phyloP scores from a whole-genome alignment of 2,888 invertebrate species.

The Cremastobaeus sp. region DNA sequence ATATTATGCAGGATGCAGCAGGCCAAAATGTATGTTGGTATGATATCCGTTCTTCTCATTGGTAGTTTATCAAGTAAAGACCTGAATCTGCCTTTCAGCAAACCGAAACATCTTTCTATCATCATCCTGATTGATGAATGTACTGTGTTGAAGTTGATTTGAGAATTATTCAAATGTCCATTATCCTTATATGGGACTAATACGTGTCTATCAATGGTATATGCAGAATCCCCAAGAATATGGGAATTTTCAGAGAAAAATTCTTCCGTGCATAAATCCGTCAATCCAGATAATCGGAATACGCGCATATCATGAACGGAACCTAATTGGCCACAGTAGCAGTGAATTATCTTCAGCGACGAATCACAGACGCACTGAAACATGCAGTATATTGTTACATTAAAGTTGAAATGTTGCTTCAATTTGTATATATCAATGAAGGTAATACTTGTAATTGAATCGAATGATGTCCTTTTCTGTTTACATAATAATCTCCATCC shows the following conservation, averaged over 20 bases:
- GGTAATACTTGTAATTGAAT: no score
- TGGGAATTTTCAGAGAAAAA: background rate
- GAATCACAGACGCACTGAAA: no score
- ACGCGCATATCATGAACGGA: background rate
- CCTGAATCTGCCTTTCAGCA: constrained; percentile 17
- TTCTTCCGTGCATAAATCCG: background rate
- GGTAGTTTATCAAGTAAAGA: constrained; percentile 20
- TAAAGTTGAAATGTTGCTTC: no score
- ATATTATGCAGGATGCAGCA: background rate
- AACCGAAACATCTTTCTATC: constrained; percentile 25
- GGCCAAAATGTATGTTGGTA: background rate
- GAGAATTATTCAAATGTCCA: background rate
- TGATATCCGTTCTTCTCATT: constrained; percentile 5
- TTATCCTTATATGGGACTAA: background rate
- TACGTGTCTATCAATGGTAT: no score
- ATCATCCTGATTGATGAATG: constrained; percentile 13
- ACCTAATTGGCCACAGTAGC: no score
- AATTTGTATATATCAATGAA: no score
- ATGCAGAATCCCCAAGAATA: background rate
- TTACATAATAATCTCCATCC: no score
- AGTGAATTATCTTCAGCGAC: no score
- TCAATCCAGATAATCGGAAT: background rate
- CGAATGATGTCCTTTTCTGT: no score
- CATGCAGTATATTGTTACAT: no score
- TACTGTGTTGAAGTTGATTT: background rate